Base-by-base conservation (phyloP, 2,113 vertebrate species). In the Albula glossodonta region DNA sequence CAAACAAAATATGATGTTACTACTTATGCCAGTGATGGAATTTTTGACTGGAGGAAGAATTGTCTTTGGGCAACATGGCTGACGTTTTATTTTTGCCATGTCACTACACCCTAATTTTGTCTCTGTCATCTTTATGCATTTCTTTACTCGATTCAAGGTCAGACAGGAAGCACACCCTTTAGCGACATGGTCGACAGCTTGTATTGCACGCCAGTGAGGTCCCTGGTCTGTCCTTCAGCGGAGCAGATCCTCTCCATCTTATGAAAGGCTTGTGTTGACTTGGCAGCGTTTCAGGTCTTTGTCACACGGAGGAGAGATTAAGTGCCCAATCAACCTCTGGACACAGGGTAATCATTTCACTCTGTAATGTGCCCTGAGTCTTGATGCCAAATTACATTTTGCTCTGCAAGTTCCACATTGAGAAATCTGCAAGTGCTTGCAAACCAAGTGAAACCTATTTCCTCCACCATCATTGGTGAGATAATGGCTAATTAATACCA, bases 261-360 rank as follows among this genome's bases (percentile, higher is more conserved):
- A 10, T 49, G 31, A 19, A 19, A 49, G 31, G 13, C 78, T 50
- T 25, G 87, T 66, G 90, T 90, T 87, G 91, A 92, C 92, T 92
- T 91, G 92, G 92, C 93, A 92, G 90, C 88, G 78, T 84, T 1
- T 88, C 88, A 83, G 87, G 79, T 89, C 87, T 86, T 91, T 93
- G 91, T 88, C 91, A 90, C 84, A 86, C 90, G 57, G 56, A 89
- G 82, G 86, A 87, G 89, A 94, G 94, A 95, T 95, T 93, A 94
- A 95, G 93, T 94, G 93, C 92, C 92, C 94, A 94, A 94, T 95
- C 94, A 94, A 87, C 89, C 89, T 90, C 85, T 88, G 91, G 92
- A 91, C 90, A 89, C 82, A 83, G 89, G 89, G 91, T 90, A 94
- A 95, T 96, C 91, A 92, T 93, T 94, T 88, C 91, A 93, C 91